These are phyloP conservation scores for Heliothis subflexa DNA, from an alignment of 1,140 invertebrate genomes.

Conservation along the genomic window DNA sequence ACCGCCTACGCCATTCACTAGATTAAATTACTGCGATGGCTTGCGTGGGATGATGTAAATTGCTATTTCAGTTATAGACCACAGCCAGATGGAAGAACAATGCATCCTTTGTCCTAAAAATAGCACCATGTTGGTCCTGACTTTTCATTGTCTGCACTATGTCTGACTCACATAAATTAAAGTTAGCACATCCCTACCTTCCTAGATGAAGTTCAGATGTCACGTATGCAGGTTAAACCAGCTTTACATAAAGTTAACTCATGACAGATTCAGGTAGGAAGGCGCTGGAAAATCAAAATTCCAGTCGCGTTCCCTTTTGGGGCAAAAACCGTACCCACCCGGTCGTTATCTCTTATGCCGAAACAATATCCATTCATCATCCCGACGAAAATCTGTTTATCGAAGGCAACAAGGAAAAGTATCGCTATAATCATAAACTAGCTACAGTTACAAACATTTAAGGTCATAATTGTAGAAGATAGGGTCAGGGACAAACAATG, in stretches of 20 bases:
- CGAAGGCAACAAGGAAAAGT: slow-evolving; percentile 19
- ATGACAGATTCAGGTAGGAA: slow-evolving; percentile 13
- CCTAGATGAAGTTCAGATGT: background rate
- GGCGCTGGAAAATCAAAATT: slow-evolving; percentile 30
- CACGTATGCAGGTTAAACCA: slow-evolving; percentile 1
- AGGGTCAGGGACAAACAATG: no score
- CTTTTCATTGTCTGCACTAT: background rate
- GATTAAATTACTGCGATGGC: background rate
- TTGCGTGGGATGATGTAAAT: slow-evolving; percentile 1
- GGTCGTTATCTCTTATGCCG: slow-evolving; percentile 22
- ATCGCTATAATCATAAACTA: background rate
- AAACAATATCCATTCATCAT: slow-evolving; percentile 29
- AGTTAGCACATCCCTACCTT: background rate
- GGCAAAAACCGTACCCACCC: slow-evolving; percentile 14
- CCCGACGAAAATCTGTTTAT: slow-evolving; percentile 27
- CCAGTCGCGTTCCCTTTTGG: slow-evolving; percentile 8
- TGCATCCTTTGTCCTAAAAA: background rate
- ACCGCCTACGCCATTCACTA: background rate
- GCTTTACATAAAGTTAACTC: slow-evolving; percentile 26
- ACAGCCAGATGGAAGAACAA: background rate
- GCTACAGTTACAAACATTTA: background rate
- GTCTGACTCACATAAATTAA: background rate
- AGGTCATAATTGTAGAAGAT: no score
- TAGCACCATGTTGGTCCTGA: background rate
- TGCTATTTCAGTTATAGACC: slow-evolving; percentile 2